Conservation (phyloP, 2,797 vertebrate species). For the Neosilurus mollespiculum region DNA sequence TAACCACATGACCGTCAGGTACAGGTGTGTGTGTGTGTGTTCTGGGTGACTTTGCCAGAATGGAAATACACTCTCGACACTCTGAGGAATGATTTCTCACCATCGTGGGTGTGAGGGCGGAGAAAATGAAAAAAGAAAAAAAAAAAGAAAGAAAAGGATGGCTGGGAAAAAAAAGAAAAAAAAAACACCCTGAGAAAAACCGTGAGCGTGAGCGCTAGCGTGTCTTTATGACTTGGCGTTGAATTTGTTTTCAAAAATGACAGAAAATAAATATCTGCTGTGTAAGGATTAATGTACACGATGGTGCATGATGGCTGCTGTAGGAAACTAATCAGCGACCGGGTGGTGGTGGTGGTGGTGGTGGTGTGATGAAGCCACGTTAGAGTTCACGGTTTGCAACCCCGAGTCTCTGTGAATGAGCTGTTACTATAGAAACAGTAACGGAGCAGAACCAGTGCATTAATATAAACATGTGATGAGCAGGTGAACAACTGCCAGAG, state of each 20-base stretch:
- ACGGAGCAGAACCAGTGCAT: background rate
- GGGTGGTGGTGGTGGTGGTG: no score
- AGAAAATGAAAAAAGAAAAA: background rate
- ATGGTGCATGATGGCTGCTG: no score
- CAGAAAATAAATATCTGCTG: background rate
- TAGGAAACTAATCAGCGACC: background rate
- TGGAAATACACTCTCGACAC: constrained; percentile 41
- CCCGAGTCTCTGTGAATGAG: background rate
- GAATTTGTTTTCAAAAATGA: background rate
- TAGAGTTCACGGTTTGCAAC: background rate
- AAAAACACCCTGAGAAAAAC: background rate
- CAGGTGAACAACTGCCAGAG: background rate
- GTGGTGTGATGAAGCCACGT: background rate
- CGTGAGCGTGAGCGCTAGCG: background rate
- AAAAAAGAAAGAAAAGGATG: constrained; percentile 6
- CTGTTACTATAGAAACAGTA: background rate
- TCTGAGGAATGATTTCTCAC: constrained; percentile 36
- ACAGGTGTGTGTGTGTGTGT: constrained; percentile 1
- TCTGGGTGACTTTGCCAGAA: constrained; percentile 43
- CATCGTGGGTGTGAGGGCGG: constrained; percentile 7
- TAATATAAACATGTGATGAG: background rate
- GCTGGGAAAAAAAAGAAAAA: background rate
- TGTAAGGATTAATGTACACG: no score
- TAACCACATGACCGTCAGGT: constrained; percentile 36
- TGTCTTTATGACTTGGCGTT: background rate